Evolutionary conservation across 2,888 invertebrate genomes (phyloP).

Genomic region (Dolomedes plantarius): DNA sequence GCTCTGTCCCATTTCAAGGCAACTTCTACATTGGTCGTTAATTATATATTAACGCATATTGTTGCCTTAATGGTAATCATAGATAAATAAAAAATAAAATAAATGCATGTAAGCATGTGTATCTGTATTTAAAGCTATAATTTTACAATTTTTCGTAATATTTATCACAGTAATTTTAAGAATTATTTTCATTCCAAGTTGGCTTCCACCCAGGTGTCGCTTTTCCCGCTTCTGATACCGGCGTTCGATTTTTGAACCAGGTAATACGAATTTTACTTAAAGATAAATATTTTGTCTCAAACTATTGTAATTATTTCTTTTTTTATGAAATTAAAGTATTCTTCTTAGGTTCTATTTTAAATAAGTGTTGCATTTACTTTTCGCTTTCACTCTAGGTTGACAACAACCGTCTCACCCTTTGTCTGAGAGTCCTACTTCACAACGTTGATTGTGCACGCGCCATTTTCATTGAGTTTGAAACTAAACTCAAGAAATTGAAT

Average conservation of each 20-base stretch:
- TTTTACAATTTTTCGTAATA: too few species aligned
- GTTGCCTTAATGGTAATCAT: too few species aligned
- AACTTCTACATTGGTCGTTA: too few species aligned
- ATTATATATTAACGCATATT: too few species aligned
- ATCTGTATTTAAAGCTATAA: too few species aligned
- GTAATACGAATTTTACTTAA: slow-evolving; percentile 14
- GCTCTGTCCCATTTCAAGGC: too few species aligned
- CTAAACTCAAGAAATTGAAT: slow-evolving; percentile 33
- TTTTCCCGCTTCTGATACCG: not conserved
- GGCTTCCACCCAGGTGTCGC: slow-evolving; percentile 15
- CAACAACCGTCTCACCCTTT: slow-evolving; percentile 53
- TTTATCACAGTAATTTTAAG: too few species aligned
- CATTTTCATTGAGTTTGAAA: slow-evolving; percentile 63
- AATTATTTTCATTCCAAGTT: too few species aligned
- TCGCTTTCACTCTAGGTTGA: slow-evolving; percentile 14
- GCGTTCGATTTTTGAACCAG: slow-evolving; percentile 30
- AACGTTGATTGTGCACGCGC: slow-evolving; percentile 66
- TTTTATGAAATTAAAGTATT: not conserved
- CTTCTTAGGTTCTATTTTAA: too few species aligned
- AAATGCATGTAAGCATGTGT: too few species aligned
- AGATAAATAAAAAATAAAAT: too few species aligned
- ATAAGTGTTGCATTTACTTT: slow-evolving; percentile 3
- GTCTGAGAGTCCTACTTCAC: slow-evolving; percentile 62
- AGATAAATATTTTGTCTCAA: not conserved
- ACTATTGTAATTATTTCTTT: not conserved